Evolutionary conservation across 2,888 invertebrate species (phyloP), one percentile per base, ranked within the genome.

Genomic region (Xestobium rufovillosum): DNA sequence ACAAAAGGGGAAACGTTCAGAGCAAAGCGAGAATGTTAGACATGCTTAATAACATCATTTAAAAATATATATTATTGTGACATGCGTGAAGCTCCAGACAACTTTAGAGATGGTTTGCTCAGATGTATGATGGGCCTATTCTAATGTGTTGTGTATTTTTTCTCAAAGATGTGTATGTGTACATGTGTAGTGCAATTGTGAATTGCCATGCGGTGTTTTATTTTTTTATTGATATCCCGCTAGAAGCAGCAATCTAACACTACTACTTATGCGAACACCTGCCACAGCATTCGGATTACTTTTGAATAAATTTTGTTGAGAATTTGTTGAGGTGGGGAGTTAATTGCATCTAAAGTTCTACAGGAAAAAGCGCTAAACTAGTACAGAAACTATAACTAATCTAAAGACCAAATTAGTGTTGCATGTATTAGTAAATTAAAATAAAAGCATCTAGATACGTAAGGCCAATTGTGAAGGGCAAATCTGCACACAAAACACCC

Each of bases 61-160:
- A 19, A 6, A 19, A 19, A 8, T 8, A 27, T 27, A 27, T 6
- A 23, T 8, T 42, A 39, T 36, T 39, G 48, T 45, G 42, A 38
- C 58, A 55, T 59, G 59, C 59, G 47, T 53, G 57, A 61, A 64
- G 65, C 66, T 54, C 56, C 65, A 68, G 68, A 68, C 65, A 70
- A 69, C 70, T 70, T 71, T 62, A 69, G 72, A 72, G 72, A 72
- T 72, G 72, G 72, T 71, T 65, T 64, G 61, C 60, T 60, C 55
- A 56, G n/a, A 60, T 61, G 60, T 60, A 57, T 52, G 55, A 63
- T 61, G 57, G 54, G 56, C 59, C 61, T 61, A 60, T 34, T 48
- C 47, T 47, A 51, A 44, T 48, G 45, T 48, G 36, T 41, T 33
- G 41, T 38, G 38, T 46, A 47, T 45, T 38, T 38, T 48, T 40